A percentile compares a stretch with the other conserved stretches of the same genome.
Evolutionary conservation across 2,888 invertebrate genomes (phyloP).

Genomic region (Parnassius mnemosyne): DNA sequence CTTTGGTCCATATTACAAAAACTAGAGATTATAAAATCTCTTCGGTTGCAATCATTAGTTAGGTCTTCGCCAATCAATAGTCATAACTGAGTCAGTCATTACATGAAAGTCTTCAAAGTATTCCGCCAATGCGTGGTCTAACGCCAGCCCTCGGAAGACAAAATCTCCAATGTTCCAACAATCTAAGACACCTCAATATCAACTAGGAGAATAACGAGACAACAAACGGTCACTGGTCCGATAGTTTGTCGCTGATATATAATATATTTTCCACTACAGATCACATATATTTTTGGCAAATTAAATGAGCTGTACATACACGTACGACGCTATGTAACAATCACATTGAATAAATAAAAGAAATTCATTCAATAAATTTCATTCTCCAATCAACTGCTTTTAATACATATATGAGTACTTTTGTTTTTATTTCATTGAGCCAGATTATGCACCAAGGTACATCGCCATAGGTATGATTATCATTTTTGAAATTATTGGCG

Average conservation of each 20-base stretch:
- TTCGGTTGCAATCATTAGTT: constrained; percentile 8
- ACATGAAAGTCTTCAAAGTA: constrained; percentile 17
- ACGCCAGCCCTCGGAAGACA: constrained; percentile 1
- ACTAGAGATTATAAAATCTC: constrained; percentile 34
- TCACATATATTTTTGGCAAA: constrained; percentile 77
- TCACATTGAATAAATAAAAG: constrained; percentile 17
- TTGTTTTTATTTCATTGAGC: constrained; percentile 16
- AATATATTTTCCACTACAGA: constrained; percentile 60
- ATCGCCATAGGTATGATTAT: not conserved
- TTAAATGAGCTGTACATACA: constrained; percentile 58
- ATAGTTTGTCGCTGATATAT: constrained; percentile 57
- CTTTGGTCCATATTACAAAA: constrained; percentile 55
- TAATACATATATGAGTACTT: not conserved
- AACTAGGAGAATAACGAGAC: constrained; percentile 68
- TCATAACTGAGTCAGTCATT: constrained; percentile 17
- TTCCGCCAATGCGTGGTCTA: constrained; percentile 22
- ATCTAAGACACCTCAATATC: constrained; percentile 72
- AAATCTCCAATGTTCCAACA: constrained; percentile 59
- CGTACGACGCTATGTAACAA: constrained; percentile 26
- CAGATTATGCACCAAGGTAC: constrained; percentile 1
- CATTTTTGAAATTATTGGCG: constrained; percentile 3
- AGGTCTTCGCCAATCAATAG: constrained; percentile 12
- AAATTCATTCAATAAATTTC: constrained; percentile 22
- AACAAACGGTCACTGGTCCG: constrained; percentile 74
- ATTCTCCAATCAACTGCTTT: constrained; percentile 14